Conservation (phyloP, 2,888 invertebrate genomes). For the Phengaris alcon region DNA sequence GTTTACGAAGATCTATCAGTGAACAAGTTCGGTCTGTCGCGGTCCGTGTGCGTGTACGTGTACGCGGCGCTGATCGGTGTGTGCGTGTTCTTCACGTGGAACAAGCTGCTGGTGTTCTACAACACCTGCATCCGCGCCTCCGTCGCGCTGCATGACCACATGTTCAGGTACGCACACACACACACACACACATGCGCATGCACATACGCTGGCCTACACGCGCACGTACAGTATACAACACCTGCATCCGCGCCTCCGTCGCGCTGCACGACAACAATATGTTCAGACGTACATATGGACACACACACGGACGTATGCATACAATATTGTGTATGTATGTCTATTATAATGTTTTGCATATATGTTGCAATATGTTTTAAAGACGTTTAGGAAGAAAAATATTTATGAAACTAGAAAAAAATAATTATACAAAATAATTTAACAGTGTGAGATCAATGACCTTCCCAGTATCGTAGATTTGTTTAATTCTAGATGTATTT, state of each 20-base stretch:
- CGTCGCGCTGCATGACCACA: constrained; percentile 84
- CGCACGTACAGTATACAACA: constrained; percentile 57
- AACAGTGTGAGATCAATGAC: too few species aligned
- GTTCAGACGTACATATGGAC: constrained; percentile 83
- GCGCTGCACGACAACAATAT: constrained; percentile 85
- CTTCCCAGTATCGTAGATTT: too few species aligned
- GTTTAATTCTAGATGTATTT: too few species aligned
- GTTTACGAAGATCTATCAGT: constrained; percentile 48
- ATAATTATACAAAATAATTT: too few species aligned
- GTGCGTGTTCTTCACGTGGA: constrained; percentile 75
- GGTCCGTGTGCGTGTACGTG: constrained; percentile 74
- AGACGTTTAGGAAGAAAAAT: too few species aligned
- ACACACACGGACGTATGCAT: too few species aligned
- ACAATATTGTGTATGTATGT: too few species aligned
- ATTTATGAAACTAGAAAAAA: too few species aligned
- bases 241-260: constrained; percentile 87
- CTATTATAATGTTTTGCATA: too few species aligned
- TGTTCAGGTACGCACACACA: constrained; percentile 78
- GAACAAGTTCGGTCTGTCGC: constrained; percentile 57
- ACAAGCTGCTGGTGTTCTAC: constrained; percentile 83
- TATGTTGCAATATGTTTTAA: too few species aligned
- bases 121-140: constrained; percentile 87
- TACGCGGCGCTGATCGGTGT: constrained; percentile 73
- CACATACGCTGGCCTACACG: too few species aligned
- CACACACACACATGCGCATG: neutral